Evolutionary conservation across 2,113 vertebrate genomes (phyloP).

Genomic region (Dasypus novemcinctus): DNA sequence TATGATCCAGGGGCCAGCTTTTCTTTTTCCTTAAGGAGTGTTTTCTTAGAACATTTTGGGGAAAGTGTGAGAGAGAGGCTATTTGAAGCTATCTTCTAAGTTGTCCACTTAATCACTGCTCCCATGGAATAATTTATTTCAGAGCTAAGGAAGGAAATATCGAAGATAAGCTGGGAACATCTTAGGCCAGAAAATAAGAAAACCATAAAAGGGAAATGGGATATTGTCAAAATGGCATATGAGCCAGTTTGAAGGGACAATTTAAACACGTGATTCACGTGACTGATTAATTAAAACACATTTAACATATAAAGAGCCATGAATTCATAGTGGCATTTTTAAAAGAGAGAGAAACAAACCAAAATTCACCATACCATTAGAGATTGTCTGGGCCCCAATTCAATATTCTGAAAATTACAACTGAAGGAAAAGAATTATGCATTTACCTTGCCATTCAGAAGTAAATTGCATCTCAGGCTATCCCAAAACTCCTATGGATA

Average conservation of each 20-base stretch:
- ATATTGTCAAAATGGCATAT: background rate
- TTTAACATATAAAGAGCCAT: background rate
- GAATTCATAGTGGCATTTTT: background rate
- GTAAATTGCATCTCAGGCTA: background rate
- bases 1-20: background rate
- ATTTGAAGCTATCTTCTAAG: background rate
- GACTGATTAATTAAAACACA: background rate
- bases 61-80: background rate
- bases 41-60: slow-evolving; percentile 2
- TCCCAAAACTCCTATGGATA: background rate
- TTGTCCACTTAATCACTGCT: background rate
- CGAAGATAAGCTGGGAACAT: background rate
- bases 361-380: background rate
- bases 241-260: background rate
- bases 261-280: background rate
- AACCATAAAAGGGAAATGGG: background rate
- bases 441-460: background rate
- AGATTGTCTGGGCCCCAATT: background rate
- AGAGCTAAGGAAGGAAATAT: background rate
- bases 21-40: background rate
- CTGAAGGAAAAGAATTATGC: background rate
- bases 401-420: background rate
- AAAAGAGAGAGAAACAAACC: background rate
- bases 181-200: background rate
- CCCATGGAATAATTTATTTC: background rate